These are phyloP conservation scores for Karalla daura DNA, from an alignment of 2,797 vertebrate species.

Conservation along the genomic window DNA sequence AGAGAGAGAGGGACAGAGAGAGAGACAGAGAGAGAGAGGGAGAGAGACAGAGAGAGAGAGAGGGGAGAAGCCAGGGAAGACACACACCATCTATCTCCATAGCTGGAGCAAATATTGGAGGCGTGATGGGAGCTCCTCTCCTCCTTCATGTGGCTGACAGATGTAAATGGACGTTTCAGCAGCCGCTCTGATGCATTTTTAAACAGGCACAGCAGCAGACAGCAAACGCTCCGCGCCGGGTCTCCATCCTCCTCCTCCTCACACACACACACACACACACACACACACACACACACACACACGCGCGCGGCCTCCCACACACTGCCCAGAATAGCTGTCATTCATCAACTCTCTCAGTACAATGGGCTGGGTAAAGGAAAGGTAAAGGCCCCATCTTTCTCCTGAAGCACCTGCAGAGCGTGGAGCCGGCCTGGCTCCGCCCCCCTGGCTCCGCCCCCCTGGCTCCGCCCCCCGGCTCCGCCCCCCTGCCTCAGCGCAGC, in stretches of 20 bases:
- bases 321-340: slow-evolving; percentile 71
- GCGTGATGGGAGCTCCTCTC: slow-evolving; percentile 51
- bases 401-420: slow-evolving; percentile 61
- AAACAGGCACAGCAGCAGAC: slow-evolving; percentile 81
- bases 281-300: background rate
- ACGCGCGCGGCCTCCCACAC: slow-evolving; percentile 6
- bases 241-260: slow-evolving; percentile 62
- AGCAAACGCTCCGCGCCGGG: slow-evolving; percentile 55
- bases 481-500: no score
- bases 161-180: slow-evolving; percentile 80
- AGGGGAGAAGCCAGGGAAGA: slow-evolving; percentile 36
- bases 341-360: slow-evolving; percentile 75
- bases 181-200: slow-evolving; percentile 83
- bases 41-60: no score
- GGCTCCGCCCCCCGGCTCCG: slow-evolving; percentile 40
- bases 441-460: slow-evolving; percentile 41
- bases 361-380: slow-evolving; percentile 72
- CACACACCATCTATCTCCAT: slow-evolving; percentile 68
- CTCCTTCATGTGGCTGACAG: slow-evolving; percentile 66
- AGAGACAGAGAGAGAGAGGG: no score
- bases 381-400: slow-evolving; percentile 72
- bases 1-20: no score
- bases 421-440: slow-evolving; percentile 43
- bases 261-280: slow-evolving; percentile 31
- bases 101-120: slow-evolving; percentile 71